phyloP scores from a whole-genome alignment of 2,113 vertebrate species.

The Terrapene triunguis region DNA sequence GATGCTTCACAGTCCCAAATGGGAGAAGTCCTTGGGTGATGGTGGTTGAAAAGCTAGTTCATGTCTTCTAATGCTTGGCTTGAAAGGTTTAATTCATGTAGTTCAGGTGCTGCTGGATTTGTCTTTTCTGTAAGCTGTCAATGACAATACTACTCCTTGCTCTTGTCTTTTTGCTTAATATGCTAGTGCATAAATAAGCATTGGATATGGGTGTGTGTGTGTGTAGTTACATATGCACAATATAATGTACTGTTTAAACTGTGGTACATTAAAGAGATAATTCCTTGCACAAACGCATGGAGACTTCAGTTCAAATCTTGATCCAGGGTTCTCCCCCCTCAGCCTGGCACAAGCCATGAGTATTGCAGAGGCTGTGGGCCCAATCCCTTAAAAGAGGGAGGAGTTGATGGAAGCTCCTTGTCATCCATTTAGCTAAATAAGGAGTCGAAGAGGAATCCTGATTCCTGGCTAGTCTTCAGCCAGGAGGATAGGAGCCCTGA shows the following conservation, averaged over 20 bases:
- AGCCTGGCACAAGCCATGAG: not conserved
- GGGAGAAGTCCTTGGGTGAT: not conserved
- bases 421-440: not conserved
- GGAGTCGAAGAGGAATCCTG: not conserved
- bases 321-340: not conserved
- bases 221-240: not conserved
- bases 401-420: not conserved
- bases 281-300: not conserved
- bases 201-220: not conserved
- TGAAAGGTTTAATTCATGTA: not conserved
- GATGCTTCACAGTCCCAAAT: not conserved
- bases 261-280: not conserved
- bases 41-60: not conserved
- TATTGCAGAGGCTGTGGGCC: accelerated
- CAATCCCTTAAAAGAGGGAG: not conserved
- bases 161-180: not conserved
- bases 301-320: not conserved
- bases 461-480: not conserved
- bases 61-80: not conserved
- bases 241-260: not conserved
- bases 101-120: not conserved
- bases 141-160: not conserved
- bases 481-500: not conserved
- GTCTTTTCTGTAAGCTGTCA: not conserved
- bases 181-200: not conserved